Evolutionary conservation across 1,140 invertebrate species (phyloP), one percentile per base, ranked within the genome.

Genomic region (Hormaphis cornu): DNA sequence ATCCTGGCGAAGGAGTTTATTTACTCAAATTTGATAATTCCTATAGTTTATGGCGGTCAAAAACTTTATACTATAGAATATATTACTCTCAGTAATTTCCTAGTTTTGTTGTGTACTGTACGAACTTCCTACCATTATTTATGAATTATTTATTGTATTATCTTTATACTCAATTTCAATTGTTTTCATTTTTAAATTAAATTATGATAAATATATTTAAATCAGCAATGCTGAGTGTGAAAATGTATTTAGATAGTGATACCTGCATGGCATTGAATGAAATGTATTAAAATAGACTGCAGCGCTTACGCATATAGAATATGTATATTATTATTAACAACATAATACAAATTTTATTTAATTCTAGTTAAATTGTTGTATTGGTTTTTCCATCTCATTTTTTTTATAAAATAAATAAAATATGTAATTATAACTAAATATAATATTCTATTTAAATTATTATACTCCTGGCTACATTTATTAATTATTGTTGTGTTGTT

Each of bases 21-120:
- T 81, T 98, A 76, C 82, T 99, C 9, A 99, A 99, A 82, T 99
- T 99, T 80, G 97, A 99, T 81, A 99, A 99, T 81, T 96, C 95
- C 0, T 99, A 98, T 80, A 98, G 95, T 46, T 81, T 99, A 69
- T 99, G 96, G 96, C 86, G 97, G 74, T 97, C 93, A 73, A 99
- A 99, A 87, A 97, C 93, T 12, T 83, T 99, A 28, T 99, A 98
- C 78, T 99, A 99, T 80, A 84, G 96, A 80, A 94, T 99, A 46
- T 99, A 97, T 78, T 99, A 98, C 76, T 97, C 94, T 58, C 86
- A 86, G 72, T 86, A 77, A 79, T 71, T 12, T 69, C 10, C 9
- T 33, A 42, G 54, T 61, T 44, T 42, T 42, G 2, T n/a, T 42
- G 5, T 63, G 12, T 66, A 33, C 12, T 63, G 12, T 66, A 33